These are phyloP conservation scores for Sphaeramia orbicularis DNA, from an alignment of 2,797 vertebrate species.

Conservation along the genomic window DNA sequence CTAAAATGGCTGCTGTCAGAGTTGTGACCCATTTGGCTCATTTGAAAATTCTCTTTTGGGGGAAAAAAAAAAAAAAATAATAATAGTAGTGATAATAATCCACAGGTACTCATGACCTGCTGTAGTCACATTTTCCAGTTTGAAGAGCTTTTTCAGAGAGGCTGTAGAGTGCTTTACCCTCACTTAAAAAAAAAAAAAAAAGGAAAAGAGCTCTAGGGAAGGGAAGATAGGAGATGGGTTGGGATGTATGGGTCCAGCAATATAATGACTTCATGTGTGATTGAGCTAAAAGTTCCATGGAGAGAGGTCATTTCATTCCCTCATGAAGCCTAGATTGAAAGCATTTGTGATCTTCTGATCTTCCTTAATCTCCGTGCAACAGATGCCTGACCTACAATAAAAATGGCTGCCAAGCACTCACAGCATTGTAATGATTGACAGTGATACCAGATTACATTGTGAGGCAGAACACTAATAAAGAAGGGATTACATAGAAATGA, in stretches of 20 bases:
- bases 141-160: constrained; percentile 43
- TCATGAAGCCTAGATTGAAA: constrained; percentile 73
- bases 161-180: constrained; percentile 38
- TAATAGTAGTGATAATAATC: background rate
- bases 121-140: constrained; percentile 35
- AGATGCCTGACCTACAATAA: constrained; percentile 71
- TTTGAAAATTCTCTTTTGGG: background rate
- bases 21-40: constrained; percentile 23
- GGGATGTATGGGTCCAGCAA: constrained; percentile 11
- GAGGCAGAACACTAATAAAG: constrained; percentile 37
- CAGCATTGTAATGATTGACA: constrained; percentile 49
- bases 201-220: constrained; percentile 41
- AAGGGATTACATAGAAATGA: constrained; percentile 26
- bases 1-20: no score
- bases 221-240: constrained; percentile 7
- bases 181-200: constrained; percentile 33
- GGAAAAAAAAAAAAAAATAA: no score
- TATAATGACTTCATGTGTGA: constrained; percentile 57
- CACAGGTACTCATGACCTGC: constrained; percentile 20
- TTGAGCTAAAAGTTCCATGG: constrained; percentile 56
- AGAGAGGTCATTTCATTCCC: constrained; percentile 62
- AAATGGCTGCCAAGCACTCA: constrained; percentile 64
- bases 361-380: constrained; percentile 76
- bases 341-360: constrained; percentile 79
- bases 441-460: constrained; percentile 45